A percentile compares a stretch with the other conserved stretches of the same genome.
Conservation (phyloP, 2,888 invertebrate genomes). For the Microctonus brassicae region DNA sequence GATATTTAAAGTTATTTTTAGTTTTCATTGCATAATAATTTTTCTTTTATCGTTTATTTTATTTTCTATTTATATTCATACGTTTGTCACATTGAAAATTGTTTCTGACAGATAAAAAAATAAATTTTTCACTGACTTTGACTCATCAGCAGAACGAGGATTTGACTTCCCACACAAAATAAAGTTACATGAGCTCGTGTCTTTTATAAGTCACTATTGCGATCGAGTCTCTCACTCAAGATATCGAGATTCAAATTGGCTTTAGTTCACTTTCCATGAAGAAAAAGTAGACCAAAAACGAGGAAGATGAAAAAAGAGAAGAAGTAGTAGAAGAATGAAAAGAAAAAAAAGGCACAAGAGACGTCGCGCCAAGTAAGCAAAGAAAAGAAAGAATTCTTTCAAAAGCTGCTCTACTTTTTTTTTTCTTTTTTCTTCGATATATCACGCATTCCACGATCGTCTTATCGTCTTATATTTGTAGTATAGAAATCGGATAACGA, state of each 20-base stretch:
- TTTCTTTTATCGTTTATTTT: neutral
- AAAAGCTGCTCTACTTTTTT: conserved; percentile 3
- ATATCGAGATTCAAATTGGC: conserved; percentile 33
- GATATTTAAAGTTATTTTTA: neutral
- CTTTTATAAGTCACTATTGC: conserved; percentile 3
- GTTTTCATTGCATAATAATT: neutral
- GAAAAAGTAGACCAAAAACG: conserved; percentile 16
- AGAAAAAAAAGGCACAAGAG: neutral
- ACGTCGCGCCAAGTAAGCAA: neutral
- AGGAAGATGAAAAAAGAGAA: neutral
- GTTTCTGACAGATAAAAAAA: neutral
- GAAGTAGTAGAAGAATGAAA: neutral
- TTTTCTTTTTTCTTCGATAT: conserved; percentile 29
- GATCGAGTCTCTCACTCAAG: no score
- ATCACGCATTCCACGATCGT: conserved; percentile 23
- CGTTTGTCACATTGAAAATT: neutral
- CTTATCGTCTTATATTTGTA: conserved; percentile 14
- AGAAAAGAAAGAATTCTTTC: conserved; percentile 13
- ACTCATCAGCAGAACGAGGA: neutral
- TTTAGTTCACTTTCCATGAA: conserved; percentile 25
- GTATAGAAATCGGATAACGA: conserved; percentile 24
- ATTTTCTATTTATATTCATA: neutral
- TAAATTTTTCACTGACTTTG: neutral
- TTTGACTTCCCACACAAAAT: neutral
- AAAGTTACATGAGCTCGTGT: neutral